Evolutionary conservation across 2,888 invertebrate genomes (phyloP).

Genomic region (Sclerodermus sp.): DNA sequence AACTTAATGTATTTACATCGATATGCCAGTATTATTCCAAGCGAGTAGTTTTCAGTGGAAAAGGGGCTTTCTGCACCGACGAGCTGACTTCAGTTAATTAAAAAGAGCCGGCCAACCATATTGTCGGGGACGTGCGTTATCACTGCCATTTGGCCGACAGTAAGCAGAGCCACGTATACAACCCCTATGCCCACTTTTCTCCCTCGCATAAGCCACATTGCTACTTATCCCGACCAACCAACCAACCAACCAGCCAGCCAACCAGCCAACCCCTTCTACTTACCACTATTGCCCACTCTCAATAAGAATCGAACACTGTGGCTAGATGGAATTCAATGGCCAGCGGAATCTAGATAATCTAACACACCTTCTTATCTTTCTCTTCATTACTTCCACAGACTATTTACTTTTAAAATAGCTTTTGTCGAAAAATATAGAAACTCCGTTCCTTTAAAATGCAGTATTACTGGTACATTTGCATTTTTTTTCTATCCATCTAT

Average conservation of each 20-base stretch:
- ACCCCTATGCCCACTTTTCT: conserved; percentile 13
- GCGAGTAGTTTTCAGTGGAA: conserved; percentile 26
- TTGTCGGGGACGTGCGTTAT: conserved; percentile 45
- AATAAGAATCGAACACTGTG: no score
- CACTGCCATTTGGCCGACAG: conserved; percentile 37
- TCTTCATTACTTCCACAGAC: no score
- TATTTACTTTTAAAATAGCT: no score
- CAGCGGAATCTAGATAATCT: no score
- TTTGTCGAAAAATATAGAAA: no score
- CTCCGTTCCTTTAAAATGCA: no score
- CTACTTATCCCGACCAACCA: neutral
- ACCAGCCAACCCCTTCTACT: conserved; percentile 10
- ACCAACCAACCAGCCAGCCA: no score
- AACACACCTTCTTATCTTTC: no score
- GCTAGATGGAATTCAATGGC: no score
- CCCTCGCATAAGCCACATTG: conserved; percentile 1
- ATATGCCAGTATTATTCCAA: conserved; percentile 30
- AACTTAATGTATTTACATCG: neutral
- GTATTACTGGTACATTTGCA: no score
- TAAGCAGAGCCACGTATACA: conserved; percentile 30
- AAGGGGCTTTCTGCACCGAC: conserved; percentile 10
- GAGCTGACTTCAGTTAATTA: conserved; percentile 50
- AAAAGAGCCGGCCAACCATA: conserved; percentile 21
- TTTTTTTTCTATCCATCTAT: no score
- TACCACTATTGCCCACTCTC: neutral